These are phyloP conservation scores for Athene cunicularia DNA, from an alignment of 2,113 vertebrate species.

Conservation along the genomic window DNA sequence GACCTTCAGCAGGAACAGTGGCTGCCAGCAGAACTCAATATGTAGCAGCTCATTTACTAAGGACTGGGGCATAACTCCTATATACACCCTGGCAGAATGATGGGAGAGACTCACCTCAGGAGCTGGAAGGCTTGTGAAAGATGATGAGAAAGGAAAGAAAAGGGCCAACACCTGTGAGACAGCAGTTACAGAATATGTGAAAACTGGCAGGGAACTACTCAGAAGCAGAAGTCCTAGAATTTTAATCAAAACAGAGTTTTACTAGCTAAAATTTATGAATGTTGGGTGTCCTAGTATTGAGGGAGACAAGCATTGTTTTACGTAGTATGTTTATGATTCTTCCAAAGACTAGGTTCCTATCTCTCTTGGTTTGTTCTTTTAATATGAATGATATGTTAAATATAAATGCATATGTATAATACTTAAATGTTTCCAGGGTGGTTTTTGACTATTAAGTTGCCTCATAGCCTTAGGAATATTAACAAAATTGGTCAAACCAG, in stretches of 20 bases:
- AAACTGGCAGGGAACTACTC: neutral
- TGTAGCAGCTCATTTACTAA: neutral
- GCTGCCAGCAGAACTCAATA: neutral
- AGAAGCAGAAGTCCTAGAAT: neutral
- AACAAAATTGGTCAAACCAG: neutral
- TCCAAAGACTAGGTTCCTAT: neutral
- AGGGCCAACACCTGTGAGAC: neutral
- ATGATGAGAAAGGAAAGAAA: neutral
- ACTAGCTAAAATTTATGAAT: neutral
- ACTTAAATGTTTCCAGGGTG: neutral
- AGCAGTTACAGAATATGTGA: neutral
- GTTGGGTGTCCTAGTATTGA: neutral
- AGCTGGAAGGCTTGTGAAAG: neutral
- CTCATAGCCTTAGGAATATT: neutral
- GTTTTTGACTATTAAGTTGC: neutral
- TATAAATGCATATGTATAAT: neutral
- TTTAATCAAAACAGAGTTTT: neutral
- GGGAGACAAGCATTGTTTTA: neutral
- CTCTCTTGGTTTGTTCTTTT: neutral
- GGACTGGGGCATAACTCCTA: neutral
- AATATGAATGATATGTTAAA: neutral
- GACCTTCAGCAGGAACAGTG: neutral
- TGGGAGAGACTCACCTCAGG: neutral
- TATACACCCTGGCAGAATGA: neutral
- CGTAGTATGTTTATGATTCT: rapidly evolving